A percentile compares a stretch with the other conserved stretches of the same genome.
Evolutionary conservation across 2,113 vertebrate species (phyloP).

Genomic region (Ondatra zibethicus): DNA sequence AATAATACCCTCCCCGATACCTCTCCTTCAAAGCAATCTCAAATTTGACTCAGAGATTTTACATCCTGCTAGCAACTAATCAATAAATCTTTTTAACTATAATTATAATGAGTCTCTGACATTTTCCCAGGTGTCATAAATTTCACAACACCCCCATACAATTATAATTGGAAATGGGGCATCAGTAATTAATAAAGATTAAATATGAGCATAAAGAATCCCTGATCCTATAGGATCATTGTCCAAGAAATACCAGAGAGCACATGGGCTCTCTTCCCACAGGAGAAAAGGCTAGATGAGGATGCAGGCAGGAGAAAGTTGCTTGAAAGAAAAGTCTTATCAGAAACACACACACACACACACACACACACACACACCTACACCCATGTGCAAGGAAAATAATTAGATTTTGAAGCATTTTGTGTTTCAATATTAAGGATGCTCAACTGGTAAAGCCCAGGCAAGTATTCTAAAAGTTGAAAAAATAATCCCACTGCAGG

Average conservation of each 20-base stretch:
- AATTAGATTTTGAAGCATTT: background rate
- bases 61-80: background rate
- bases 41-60: background rate
- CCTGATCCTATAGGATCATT: background rate
- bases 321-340: background rate
- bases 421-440: background rate
- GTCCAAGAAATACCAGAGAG: background rate
- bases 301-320: background rate
- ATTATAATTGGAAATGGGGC: background rate
- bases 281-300: background rate
- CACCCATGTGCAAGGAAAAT: background rate
- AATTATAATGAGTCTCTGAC: background rate
- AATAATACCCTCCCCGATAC: background rate
- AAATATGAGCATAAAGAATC: background rate
- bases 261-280: background rate
- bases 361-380: background rate
- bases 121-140: background rate
- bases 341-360: background rate
- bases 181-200: background rate
- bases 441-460: background rate
- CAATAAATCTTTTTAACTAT: background rate
- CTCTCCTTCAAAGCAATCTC: background rate
- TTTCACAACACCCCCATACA: background rate
- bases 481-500: background rate
- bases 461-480: background rate